Evolutionary conservation across 2,888 invertebrate genomes (phyloP), one percentile per base, ranked within the genome.

Genomic region (Crossocerus cetratus): DNA sequence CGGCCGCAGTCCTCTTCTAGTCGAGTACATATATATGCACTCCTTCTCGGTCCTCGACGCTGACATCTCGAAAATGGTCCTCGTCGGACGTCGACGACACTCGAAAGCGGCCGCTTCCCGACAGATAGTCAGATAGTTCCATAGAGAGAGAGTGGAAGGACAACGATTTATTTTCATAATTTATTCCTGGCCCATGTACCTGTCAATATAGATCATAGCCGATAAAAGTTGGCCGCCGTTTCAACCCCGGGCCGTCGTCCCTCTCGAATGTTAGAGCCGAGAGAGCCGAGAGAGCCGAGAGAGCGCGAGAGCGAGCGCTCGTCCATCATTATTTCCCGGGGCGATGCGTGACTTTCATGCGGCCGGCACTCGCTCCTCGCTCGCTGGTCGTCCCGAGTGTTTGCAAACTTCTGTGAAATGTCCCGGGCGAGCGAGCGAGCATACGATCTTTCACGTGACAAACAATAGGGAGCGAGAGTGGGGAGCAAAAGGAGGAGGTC

Each of bases 331-430:
- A 18, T 62, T 23, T 32, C 22, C 62, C 20, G n/a, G 2, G 2
- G 14, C 16, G 8, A 57, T 42, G 45, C 45, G 45, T 21, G 57
- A 49, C 60, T 32, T 32, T 42, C 54, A 22, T 49, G 54, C n/a
- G 62, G 55, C 45, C 55, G 2, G 18, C 23, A 61, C 22, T 32
- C 18, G n/a, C n/a, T n/a, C n/a, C n/a, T n/a, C n/a, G n/a, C n/a
- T n/a, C n/a, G n/a, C n/a, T n/a, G 57, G 20, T 45, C 56, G 61
- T 49, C 60, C 49, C 63, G 32, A 67, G 56, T 84, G 85, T 83
- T 85, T 85, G 83, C 83, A 83, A 83, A 85, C 80, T 81, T 78
- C 61, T 72, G 70, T 57, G 69, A 69, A 77, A 67, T 42, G 65
- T 60, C 42, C 49, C 23, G 49, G 11, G 14, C 11, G 43, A 23